A percentile compares a stretch with the other conserved stretches of the same genome.
Conservation (phyloP, 2,113 vertebrate species). For the Charina bottae region DNA sequence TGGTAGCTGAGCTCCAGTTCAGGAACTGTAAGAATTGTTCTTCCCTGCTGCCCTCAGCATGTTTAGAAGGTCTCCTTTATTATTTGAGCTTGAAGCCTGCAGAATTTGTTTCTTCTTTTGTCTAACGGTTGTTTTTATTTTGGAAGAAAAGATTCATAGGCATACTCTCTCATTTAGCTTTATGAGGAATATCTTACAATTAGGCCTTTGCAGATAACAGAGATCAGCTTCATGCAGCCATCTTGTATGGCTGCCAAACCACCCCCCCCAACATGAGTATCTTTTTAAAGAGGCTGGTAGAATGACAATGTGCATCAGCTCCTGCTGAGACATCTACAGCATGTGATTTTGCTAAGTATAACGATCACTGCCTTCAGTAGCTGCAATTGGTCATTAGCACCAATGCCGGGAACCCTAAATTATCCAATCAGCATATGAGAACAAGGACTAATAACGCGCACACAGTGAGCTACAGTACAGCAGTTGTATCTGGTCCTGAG, state of each 20-base stretch:
- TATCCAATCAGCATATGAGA: constrained; percentile 2
- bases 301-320: neutral
- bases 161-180: neutral
- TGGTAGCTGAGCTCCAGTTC: neutral
- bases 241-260: neutral
- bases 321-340: constrained; percentile 4
- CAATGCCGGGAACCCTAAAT: neutral
- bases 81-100: neutral
- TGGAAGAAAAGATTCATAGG: neutral
- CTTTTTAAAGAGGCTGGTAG: neutral
- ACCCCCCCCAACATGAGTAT: neutral
- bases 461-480: neutral
- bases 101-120: neutral
- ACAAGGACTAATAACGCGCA: neutral
- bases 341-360: constrained; percentile 17
- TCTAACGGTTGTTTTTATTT: neutral
- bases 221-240: neutral
- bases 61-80: neutral
- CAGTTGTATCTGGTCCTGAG: neutral
- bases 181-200: neutral
- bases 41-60: neutral
- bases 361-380: constrained; percentile 12
- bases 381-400: constrained; percentile 19
- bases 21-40: neutral
- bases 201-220: neutral